These are phyloP conservation scores for Cylas formicarius DNA, from an alignment of 1,140 invertebrate genomes.

Conservation along the genomic window DNA sequence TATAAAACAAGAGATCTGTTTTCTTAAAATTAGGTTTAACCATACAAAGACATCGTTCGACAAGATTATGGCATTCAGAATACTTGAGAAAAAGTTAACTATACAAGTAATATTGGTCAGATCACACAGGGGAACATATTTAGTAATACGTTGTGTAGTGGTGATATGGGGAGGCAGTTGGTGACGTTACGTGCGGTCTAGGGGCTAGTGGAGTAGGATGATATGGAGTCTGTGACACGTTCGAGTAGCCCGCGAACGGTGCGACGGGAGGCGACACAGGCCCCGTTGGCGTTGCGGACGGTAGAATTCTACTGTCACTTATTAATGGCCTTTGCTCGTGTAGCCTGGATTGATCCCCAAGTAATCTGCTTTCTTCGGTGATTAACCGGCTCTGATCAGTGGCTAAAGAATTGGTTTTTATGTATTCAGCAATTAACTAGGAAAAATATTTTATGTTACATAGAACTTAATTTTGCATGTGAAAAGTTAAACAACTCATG, in stretches of 20 bases:
- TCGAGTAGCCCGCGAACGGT: slow-evolving; percentile 31
- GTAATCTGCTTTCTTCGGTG: slow-evolving; percentile 26
- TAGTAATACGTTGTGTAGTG: slow-evolving; percentile 40
- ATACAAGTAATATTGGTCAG: no score
- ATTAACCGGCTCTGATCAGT: slow-evolving; percentile 30
- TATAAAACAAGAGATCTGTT: no score
- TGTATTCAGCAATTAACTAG: no score
- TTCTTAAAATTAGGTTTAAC: no score
- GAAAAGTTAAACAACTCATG: no score
- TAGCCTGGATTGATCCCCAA: slow-evolving; percentile 29
- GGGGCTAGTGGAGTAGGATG: slow-evolving; percentile 34
- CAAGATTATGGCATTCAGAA: no score
- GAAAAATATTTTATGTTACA: no score
- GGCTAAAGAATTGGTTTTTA: slow-evolving; percentile 25
- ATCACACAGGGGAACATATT: no score
- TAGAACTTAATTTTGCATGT: no score
- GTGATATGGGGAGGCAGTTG: slow-evolving; percentile 33
- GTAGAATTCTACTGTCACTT: slow-evolving; percentile 30
- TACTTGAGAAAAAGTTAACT: no score
- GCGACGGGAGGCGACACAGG: slow-evolving; percentile 32
- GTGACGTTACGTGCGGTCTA: slow-evolving; percentile 35
- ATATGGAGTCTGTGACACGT: slow-evolving; percentile 36
- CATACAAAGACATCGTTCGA: no score
- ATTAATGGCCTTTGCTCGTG: slow-evolving; percentile 34
- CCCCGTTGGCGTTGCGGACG: slow-evolving; percentile 17